Evolutionary conservation across 2,888 invertebrate genomes (phyloP), one percentile per base, ranked within the genome.

Genomic region (Caenorhabditis macrosperma): DNA sequence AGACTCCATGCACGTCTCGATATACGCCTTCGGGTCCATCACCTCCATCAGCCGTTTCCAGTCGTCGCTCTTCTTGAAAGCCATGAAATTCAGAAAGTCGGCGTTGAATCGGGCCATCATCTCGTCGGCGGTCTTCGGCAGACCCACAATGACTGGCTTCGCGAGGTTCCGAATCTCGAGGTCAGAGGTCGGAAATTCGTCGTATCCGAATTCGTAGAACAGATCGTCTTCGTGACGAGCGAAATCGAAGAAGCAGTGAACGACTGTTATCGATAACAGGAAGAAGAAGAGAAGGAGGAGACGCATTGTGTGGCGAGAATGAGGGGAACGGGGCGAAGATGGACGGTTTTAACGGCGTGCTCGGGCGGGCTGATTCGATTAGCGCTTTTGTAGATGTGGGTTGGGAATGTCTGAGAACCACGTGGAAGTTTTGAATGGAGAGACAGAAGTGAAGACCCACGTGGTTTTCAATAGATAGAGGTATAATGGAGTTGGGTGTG

Each of bases 1-100:
- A 0, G 66, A 3, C 24, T 44, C 67, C 67, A 67, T 67, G 24
- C 67, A 67, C 24, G 67, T 67, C 24, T 67, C 67, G 26, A 67
- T 57, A 33, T 33, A 46, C 5, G 57, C 67, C 4, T 57, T 33
- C 33, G 44, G 35, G 0, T 46, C 22, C 33, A 57, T 33, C 15
- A 67, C 17, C 10, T 38, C 22, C 46, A 57, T 30, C 22, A 67
- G 33, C 10, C 4, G 1, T 2, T 55, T 33, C 57, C 55, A 67
- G 26, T 44, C 48, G 9, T n/a, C 33, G 9, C 17, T 7, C 1
- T 20, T 0, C 20, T 64, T 64, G 12, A n/a, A 20, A 6, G 46
- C 12, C 28, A 67, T 15, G 15, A 57, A 67, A 1, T 12, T 55
- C 33, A 67, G 1, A 22, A 67, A 57, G 22, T 35, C 15, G 10